Evolutionary conservation across 2,113 vertebrate genomes (phyloP), one percentile per base, ranked within the genome.

Genomic region (Poicephalus meyeri): DNA sequence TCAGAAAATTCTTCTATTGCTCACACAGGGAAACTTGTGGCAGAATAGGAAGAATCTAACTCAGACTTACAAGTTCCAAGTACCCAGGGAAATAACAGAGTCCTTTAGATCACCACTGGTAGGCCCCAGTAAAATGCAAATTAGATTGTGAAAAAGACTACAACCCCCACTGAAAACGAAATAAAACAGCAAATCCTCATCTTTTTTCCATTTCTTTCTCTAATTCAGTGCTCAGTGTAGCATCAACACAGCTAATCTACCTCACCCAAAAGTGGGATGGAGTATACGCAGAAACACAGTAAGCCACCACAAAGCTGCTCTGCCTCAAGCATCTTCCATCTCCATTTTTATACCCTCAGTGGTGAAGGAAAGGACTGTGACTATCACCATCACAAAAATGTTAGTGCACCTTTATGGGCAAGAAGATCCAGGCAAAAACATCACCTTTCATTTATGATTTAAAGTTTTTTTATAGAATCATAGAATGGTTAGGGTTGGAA

Each of bases 181-280:
- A 25, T 44, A 37, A n/a, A 31, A 4, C 1, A 16, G 29, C 26
- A 28, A 15, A 29, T 37, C 7, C n/a, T 66, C 72, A 6, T 6
- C 7, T 70, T 88, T 65, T 55, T 37, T 11, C 25, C 44, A 24
- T 65, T 61, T 86, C 18, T 56, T 64, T n/a, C 31, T 19, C 20
- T 28, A 19, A 8, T 21, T 41, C 14, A 6, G 1, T 8, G 16
- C 35, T 69, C 55, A 35, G 33, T 6, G 15, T 31, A 31, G 5
- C 16, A 18, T 9, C n/a, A 69, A 52, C 37, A 80, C 11, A 65
- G 46, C 13, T 52, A 1, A 89, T 7, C 10, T 12, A 17, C 15
- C 20, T 29, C 42, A 86, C 6, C 19, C 44, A 42, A 80, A 80
- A 88, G 41, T 0, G 11, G 3, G 13, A 5, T 0, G 37, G n/a